phyloP scores from a whole-genome alignment of 2,797 vertebrate genomes.

The Diglossa cyanea region DNA sequence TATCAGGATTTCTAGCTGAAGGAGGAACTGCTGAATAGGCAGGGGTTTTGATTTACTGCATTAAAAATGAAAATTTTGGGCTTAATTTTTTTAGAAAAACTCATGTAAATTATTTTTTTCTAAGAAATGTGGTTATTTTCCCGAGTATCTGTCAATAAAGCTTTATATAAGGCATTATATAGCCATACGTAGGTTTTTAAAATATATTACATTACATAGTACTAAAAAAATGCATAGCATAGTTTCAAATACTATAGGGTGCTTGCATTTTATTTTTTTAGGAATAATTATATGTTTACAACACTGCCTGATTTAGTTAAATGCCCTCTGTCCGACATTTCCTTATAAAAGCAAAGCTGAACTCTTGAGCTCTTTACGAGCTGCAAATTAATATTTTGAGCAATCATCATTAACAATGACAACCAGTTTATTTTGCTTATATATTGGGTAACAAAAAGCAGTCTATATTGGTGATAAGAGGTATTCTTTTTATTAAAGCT shows the following conservation, averaged over 20 bases:
- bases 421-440: conserved; percentile 34
- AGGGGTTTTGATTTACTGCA: accelerated
- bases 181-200: not conserved
- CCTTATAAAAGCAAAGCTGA: not conserved
- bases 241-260: not conserved
- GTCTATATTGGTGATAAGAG: not conserved
- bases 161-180: not conserved
- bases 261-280: not conserved
- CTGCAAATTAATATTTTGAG: not conserved
- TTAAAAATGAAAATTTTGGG: not conserved
- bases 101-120: not conserved
- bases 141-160: not conserved
- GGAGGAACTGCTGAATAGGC: not conserved
- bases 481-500: conserved; percentile 37
- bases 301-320: not conserved
- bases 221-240: not conserved
- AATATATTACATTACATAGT: not conserved
- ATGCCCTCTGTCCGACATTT: not conserved
- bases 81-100: not conserved
- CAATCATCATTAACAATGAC: not conserved
- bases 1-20: not conserved
- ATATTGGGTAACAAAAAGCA: not conserved
- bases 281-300: not conserved
- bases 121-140: not conserved
- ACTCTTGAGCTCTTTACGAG: not conserved